Evolutionary conservation across 2,797 vertebrate species (phyloP), one percentile per base, ranked within the genome.

Genomic region (Euthynnus affinis): DNA sequence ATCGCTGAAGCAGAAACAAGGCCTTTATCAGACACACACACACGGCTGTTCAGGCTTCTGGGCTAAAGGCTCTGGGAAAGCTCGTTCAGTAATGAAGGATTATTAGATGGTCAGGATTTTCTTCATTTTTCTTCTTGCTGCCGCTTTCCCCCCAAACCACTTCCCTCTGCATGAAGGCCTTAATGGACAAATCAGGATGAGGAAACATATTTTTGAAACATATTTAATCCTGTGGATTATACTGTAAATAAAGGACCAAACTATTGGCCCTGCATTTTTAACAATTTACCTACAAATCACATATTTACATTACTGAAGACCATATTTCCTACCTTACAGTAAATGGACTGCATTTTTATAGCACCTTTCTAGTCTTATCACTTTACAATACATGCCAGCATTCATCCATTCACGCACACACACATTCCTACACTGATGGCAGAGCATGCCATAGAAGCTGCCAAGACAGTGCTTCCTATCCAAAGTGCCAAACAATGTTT

Each of bases 1-100:
- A 88, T 86, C 29, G 40, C 61, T 83, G 2, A 37, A 75, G 74
- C 76, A 80, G 80, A 90, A 86, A 78, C 69, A 76, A 79, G 61
- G 27, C 73, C 70, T 86, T 82, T 88, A 84, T 92, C 61, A 52
- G 51, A 48, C 10, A 25, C 65, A 52, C 60, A 56, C 52, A 66
- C 44, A 25, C 34, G 62, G 71, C 71, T 78, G 71, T 58, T 76
- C 40, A 32, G 44, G 20, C 2, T 12, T 73, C 74, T 67, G 48
- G 37, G 58, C 48, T 32, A 60, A 82, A 58, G 58, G 32, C 84
- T 82, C 64, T 42, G 22, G 65, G 77, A 64, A 72, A 18, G 49
- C 27, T 66, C 10, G 51, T 49, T 80, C 4, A 57, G 1, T 76
- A 76, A 81, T 80, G 22, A 76, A 81, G 70, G 59, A 82, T 84